A percentile compares a stretch with the other conserved stretches of the same genome.
These are phyloP conservation scores for Danaus plexippus DNA, from an alignment of 1,140 invertebrate genomes.

Conservation along the genomic window DNA sequence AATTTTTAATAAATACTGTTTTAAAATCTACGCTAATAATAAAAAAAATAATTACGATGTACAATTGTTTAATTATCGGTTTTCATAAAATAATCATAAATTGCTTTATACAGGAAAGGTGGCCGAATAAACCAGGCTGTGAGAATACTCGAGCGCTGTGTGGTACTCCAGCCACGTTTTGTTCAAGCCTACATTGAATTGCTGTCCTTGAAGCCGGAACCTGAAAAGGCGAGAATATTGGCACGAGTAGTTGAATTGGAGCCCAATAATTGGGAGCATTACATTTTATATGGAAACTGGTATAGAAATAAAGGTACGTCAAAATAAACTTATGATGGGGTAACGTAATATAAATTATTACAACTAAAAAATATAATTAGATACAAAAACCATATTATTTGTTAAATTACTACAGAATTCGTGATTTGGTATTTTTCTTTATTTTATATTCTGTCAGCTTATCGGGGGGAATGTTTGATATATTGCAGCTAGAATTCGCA, in stretches of 20 bases:
- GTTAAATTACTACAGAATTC: too few species aligned
- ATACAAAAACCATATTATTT: too few species aligned
- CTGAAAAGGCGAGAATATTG: constrained; percentile 70
- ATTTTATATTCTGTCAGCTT: too few species aligned
- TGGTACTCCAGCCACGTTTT: constrained; percentile 76
- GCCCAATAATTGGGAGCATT: constrained; percentile 78
- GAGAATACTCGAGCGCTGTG: constrained; percentile 78
- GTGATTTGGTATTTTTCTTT: too few species aligned
- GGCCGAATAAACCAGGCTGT: constrained; percentile 77
- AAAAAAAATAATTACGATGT: too few species aligned
- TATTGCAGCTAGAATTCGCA: too few species aligned
- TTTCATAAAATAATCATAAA: not conserved
- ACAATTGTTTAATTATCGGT: too few species aligned
- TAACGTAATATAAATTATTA: not conserved
- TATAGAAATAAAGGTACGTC: constrained; percentile 74
- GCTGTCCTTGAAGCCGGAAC: constrained; percentile 73
- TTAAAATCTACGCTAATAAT: too few species aligned
- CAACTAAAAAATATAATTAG: too few species aligned
- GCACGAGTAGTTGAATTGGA: constrained; percentile 74
- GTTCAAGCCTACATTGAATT: constrained; percentile 79
- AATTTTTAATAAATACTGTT: too few species aligned
- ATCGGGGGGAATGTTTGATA: too few species aligned
- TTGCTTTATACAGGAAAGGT: constrained; percentile 72
- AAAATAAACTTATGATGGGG: not conserved
- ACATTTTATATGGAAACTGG: constrained; percentile 79